Evolutionary conservation across 2,113 vertebrate species (phyloP).

Genomic region (Bujurquina vittata): DNA sequence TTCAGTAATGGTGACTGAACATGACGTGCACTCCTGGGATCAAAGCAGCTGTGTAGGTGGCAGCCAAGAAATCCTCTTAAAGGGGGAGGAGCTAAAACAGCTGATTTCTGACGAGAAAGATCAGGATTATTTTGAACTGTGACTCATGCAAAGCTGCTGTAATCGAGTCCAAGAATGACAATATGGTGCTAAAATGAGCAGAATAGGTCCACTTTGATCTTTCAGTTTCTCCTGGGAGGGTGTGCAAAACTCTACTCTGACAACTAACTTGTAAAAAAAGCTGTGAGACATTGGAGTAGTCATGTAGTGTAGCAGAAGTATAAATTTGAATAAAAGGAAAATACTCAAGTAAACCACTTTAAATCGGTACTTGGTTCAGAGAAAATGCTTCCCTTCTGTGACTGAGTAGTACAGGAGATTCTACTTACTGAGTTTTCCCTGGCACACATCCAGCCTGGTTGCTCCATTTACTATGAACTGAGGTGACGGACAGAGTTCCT

Average conservation of each 20-base stretch:
- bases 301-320: no score
- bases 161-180: not conserved
- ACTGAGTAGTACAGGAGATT: not conserved
- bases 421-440: constrained; percentile 67
- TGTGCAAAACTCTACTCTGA: no score
- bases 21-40: no score
- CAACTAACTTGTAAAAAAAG: no score
- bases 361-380: no score
- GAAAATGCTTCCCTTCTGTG: not conserved
- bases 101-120: not conserved
- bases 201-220: not conserved
- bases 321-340: no score
- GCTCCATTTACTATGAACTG: constrained; percentile 71
- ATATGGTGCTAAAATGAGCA: not conserved
- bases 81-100: not conserved
- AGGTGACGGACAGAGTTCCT: constrained; percentile 75
- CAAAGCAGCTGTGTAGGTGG: not conserved
- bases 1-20: no score
- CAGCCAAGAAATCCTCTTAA: not conserved
- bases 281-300: no score
- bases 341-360: no score
- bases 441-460: constrained; percentile 62
- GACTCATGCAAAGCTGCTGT: not conserved
- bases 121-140: not conserved
- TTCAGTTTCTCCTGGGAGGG: not conserved